phyloP scores from a whole-genome alignment of 2,113 vertebrate genomes.

The Grallaria varia region DNA sequence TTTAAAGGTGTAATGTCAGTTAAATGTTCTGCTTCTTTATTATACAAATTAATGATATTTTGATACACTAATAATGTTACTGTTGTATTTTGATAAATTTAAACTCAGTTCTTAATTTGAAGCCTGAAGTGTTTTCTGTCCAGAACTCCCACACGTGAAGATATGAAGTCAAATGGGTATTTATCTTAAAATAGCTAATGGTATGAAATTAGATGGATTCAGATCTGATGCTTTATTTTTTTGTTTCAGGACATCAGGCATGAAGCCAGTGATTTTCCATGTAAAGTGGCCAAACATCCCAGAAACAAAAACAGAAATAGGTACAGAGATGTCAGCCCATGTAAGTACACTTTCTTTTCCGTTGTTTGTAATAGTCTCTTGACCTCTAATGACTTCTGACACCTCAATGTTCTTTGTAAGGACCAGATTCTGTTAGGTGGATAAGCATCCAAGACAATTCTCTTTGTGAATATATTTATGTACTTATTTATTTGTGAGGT shows the following conservation, averaged over 20 bases:
- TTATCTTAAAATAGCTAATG: slow-evolving; percentile 16
- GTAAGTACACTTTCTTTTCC: slow-evolving; percentile 78
- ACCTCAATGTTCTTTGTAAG: not conserved
- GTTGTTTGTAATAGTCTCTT: not conserved
- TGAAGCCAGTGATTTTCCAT: slow-evolving; percentile 94
- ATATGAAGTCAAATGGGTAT: not conserved
- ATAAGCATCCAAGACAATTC: not conserved
- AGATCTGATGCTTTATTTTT: not conserved
- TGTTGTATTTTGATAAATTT: not conserved
- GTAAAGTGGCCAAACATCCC: slow-evolving; percentile 91
- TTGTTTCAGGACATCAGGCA: slow-evolving; percentile 88
- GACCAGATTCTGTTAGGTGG: not conserved
- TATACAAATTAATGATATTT: not conserved
- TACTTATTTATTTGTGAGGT: not conserved
- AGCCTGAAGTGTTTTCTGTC: not conserved
- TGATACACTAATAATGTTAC: not conserved
- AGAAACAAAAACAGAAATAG: slow-evolving; percentile 97
- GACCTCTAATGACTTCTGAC: not conserved
- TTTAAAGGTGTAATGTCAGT: not conserved
- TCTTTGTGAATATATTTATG: not conserved
- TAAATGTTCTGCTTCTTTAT: not conserved
- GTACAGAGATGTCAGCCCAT: slow-evolving; percentile 98
- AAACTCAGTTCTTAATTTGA: not conserved
- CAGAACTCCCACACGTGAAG: not conserved
- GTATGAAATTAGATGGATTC: not conserved